These are phyloP conservation scores for Papilio polyxenes DNA, from an alignment of 1,140 invertebrate species.

Conservation along the genomic window DNA sequence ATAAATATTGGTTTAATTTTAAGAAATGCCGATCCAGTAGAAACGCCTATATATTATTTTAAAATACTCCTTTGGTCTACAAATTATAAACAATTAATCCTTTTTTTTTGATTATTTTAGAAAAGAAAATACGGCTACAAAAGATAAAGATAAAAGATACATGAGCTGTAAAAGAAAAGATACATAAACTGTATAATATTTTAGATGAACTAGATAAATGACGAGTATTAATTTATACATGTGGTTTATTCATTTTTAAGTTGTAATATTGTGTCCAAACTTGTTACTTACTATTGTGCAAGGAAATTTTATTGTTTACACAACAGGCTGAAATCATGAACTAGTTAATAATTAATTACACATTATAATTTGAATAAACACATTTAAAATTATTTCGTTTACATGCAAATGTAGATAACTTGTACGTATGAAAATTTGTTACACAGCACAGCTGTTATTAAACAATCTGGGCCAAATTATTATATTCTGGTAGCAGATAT, in stretches of 20 bases:
- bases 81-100: not conserved
- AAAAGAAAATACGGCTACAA: conserved; percentile 1
- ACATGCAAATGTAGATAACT: not conserved
- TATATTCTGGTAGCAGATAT: not conserved
- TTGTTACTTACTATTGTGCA: no score
- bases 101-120: not conserved
- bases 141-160: not conserved
- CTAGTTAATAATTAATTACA: no score
- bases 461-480: not conserved
- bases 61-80: not conserved
- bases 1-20: not conserved
- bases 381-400: no score
- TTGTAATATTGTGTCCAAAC: no score
- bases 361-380: no score
- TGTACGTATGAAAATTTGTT: not conserved
- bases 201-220: no score
- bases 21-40: not conserved
- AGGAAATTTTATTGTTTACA: no score
- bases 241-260: no score
- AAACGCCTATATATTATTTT: conserved; percentile 6
- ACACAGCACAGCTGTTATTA: not conserved
- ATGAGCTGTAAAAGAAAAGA: not conserved
- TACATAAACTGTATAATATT: not conserved
- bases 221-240: no score
- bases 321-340: no score